phyloP scores from a whole-genome alignment of 2,797 vertebrate genomes.

The Micromesistius poutassou region DNA sequence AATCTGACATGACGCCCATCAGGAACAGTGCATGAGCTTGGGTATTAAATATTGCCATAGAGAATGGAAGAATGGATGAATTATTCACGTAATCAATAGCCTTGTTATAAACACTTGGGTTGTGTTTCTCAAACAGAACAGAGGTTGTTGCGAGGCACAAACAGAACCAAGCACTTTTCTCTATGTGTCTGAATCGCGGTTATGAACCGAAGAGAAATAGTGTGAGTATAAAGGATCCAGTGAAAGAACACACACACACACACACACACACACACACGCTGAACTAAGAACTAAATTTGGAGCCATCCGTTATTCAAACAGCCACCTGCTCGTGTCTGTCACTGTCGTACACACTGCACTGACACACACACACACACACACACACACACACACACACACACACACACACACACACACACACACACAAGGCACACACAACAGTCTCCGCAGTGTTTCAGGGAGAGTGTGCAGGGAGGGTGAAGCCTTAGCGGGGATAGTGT shows the following conservation, averaged over 20 bases:
- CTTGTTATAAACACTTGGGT: neutral
- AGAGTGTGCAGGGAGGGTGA: conserved; percentile 16
- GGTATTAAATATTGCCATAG: neutral
- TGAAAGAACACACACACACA: conserved; percentile 19
- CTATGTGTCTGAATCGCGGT: conserved; percentile 1
- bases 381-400: conserved; percentile 4
- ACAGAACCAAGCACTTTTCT: neutral
- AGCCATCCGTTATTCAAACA: conserved; percentile 41
- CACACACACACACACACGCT: conserved; percentile 4
- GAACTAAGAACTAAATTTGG: conserved; percentile 63
- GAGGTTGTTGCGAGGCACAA: neutral
- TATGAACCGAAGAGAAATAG: conserved; percentile 49
- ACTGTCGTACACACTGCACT: conserved; percentile 15
- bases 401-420: conserved; percentile 16
- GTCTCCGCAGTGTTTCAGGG: neutral
- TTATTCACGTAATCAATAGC: neutral
- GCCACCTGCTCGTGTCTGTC: conserved; percentile 72
- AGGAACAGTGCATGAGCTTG: neutral
- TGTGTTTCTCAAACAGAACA: neutral
- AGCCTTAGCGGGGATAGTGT: conserved; percentile 20
- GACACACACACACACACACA: conserved; percentile 14
- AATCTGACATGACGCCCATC: neutral
- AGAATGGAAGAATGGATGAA: neutral
- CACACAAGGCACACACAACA: conserved; percentile 9
- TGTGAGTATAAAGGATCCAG: conserved; percentile 26